Conservation (phyloP, 2,113 vertebrate species). For the Ailuropoda melanoleuca region DNA sequence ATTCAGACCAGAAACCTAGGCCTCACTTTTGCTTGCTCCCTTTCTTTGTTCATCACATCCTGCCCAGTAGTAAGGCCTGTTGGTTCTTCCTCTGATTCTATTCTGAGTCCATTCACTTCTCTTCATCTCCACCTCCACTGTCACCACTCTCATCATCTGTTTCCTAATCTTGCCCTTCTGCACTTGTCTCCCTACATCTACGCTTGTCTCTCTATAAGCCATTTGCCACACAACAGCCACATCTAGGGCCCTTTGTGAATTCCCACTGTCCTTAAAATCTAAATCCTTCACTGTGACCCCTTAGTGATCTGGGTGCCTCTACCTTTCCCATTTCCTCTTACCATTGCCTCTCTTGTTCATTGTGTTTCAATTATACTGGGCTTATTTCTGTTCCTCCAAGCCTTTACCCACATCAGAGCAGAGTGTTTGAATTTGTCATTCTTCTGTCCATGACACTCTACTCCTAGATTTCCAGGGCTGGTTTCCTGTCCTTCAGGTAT, state of each 20-base stretch:
- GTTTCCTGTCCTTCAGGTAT: neutral
- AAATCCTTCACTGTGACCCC: neutral
- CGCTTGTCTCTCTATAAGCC: neutral
- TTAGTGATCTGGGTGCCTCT: neutral
- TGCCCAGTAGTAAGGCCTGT: neutral
- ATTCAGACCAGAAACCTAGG: neutral
- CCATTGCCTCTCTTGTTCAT: neutral
- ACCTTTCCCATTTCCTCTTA: neutral
- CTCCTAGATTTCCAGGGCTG: neutral
- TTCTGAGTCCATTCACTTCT: neutral
- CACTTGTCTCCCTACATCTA: neutral
- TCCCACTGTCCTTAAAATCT: neutral
- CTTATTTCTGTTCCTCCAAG: neutral
- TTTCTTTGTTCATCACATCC: neutral
- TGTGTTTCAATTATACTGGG: neutral
- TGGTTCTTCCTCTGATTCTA: neutral
- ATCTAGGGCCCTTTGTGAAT: neutral
- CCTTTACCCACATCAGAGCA: neutral
- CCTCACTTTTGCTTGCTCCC: neutral
- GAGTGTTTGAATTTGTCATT: neutral
- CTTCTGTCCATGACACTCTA: neutral
- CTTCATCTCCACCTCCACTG: neutral
- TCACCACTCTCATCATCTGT: neutral
- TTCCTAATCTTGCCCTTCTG: neutral
- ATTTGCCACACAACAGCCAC: neutral